These are phyloP conservation scores for Nezara viridula DNA, from an alignment of 2,888 invertebrate genomes.

Conservation along the genomic window DNA sequence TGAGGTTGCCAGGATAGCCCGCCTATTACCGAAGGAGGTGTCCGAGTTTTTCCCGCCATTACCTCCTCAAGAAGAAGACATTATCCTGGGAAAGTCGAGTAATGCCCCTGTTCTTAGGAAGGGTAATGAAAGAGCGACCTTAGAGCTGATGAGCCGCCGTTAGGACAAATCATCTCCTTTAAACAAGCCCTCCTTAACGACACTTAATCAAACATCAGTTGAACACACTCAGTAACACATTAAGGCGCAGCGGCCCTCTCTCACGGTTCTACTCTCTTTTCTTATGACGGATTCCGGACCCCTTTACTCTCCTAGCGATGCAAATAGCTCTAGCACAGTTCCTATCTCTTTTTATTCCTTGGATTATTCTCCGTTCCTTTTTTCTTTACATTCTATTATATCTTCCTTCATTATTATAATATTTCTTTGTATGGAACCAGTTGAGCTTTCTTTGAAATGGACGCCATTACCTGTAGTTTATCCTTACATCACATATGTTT, in stretches of 20 bases:
- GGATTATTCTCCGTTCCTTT: not conserved
- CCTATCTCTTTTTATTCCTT: conserved; percentile 11
- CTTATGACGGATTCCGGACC: not conserved
- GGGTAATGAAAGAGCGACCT: conserved; percentile 52
- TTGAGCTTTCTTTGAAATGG: conserved; percentile 30
- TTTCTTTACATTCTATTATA: not conserved
- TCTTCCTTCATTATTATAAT: not conserved
- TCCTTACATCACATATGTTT: not conserved
- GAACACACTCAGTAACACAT: conserved; percentile 58
- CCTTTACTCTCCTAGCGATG: conserved; percentile 17
- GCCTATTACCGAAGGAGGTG: conserved; percentile 5
- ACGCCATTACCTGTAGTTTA: not conserved
- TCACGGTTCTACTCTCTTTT: conserved; percentile 13
- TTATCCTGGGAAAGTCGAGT: conserved; percentile 56
- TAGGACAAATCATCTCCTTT: conserved; percentile 60
- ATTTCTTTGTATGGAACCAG: not conserved
- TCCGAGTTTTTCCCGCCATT: conserved; percentile 48
- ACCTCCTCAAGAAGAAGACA: conserved; percentile 54
- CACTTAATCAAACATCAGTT: conserved; percentile 58
- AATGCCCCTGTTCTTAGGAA: conserved; percentile 59
- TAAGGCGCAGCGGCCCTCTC: conserved; percentile 13
- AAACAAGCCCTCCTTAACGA: conserved; percentile 57
- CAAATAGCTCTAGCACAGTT: conserved; percentile 3
- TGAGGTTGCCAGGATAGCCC: conserved; percentile 12
- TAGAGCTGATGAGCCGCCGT: conserved; percentile 49